Evolutionary conservation across 2,888 invertebrate species (phyloP), one percentile per base, ranked within the genome.

Genomic region (Dryobota labecula): DNA sequence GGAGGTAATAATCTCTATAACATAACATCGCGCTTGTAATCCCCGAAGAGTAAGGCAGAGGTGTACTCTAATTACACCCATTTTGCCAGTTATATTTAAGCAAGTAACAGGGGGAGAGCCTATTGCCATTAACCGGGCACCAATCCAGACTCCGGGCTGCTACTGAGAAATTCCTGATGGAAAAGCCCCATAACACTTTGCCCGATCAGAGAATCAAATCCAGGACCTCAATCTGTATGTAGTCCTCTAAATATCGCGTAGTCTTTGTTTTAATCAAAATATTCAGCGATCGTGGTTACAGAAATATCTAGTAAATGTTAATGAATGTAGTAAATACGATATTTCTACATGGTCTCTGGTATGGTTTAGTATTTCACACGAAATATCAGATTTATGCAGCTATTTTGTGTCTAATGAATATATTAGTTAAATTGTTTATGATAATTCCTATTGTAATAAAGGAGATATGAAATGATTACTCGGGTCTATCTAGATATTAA

Each of bases 371-470:
- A 58, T 81, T 69, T 63, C 77, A 69, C 62, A 54, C 62, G 27
- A 38, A 58, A 54, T 54, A 38, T 49, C 1, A 30, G 47, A 63
- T 33, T 51, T 43, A 76, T 80, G 53, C 38, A 58, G 43, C 13
- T 54, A 76, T 76, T 68, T 69, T 38, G 27, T 47, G 9, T 49
- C 15, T 38, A 58, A 80, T 68, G 53, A 76, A 64, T 73, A 56
- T 18, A 30, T 63, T 63, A 30, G n/a, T 20, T 47, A 47, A 20
- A 65, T 51, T 33, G 36, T 18, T 45, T 36, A 41, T 33, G 33
- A n/a, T 61, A 15, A 77, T 41, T 70, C 30, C 18, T 36, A 20
- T 36, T 15, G 41, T 51, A 60, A 56, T 54, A 45, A 47, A 41
- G 41, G 7, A 63, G 27, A 3, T 60, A 33, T 36, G 6, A 30